These are phyloP conservation scores for Lerema accius DNA, from an alignment of 1,140 invertebrate species.

Conservation along the genomic window DNA sequence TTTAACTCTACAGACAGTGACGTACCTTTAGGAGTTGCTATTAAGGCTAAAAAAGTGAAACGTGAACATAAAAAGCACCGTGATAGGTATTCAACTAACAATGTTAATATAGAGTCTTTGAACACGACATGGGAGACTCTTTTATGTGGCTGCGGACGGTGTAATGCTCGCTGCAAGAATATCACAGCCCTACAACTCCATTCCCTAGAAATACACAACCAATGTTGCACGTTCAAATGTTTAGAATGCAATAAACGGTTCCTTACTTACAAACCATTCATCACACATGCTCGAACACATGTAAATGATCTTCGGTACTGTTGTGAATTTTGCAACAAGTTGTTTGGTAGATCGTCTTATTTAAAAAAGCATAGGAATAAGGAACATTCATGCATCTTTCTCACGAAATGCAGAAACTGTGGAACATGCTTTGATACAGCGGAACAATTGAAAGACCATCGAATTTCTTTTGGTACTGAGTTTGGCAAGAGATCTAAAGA, in stretches of 20 bases:
- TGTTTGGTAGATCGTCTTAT: conserved; percentile 47
- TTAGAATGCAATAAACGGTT: conserved; percentile 61
- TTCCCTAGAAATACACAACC: conserved; percentile 65
- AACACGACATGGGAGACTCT: conserved; percentile 66
- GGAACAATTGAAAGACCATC: conserved; percentile 63
- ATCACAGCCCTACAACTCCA: conserved; percentile 64
- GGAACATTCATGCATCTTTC: conserved; percentile 46
- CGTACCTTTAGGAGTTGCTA: conserved; percentile 47
- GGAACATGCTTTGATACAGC: conserved; percentile 56
- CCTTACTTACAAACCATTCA: conserved; percentile 54
- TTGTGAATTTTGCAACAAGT: conserved; percentile 70
- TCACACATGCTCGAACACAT: conserved; percentile 62
- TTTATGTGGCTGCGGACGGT: conserved; percentile 65
- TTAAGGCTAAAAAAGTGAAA: conserved; percentile 57
- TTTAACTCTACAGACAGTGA: conserved; percentile 61
- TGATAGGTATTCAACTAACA: conserved; percentile 30
- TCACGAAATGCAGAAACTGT: conserved; percentile 62
- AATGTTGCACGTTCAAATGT: conserved; percentile 70
- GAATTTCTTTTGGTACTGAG: conserved; percentile 45
- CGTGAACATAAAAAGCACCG: conserved; percentile 45
- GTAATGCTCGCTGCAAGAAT: conserved; percentile 70
- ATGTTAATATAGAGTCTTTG: conserved; percentile 35
- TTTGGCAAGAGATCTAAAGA: conserved; percentile 33
- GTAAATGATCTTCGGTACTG: conserved; percentile 59
- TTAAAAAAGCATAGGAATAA: conserved; percentile 59